Conservation (phyloP, 2,797 vertebrate species). For the Eulemur coronatus region DNA sequence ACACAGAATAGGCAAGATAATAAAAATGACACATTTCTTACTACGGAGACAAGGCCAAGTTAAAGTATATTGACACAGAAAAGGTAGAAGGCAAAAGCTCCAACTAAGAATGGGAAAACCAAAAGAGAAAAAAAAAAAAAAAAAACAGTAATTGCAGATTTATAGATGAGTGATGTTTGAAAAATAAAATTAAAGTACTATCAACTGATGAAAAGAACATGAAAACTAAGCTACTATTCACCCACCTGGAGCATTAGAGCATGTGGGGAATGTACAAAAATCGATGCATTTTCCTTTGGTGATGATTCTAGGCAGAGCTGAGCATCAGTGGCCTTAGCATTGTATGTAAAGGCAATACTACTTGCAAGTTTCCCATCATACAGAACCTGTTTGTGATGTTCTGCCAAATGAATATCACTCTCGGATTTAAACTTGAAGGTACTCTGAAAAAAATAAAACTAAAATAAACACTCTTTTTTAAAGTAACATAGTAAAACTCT, state of each 20-base stretch:
- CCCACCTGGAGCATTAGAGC: conserved; percentile 97
- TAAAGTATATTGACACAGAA: background rate
- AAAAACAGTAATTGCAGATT: background rate
- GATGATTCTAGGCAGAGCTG: conserved; percentile 97
- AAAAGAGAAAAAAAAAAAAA: background rate
- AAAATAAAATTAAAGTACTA: background rate
- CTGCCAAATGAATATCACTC: conserved; percentile 97
- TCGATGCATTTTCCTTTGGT: conserved; percentile 96
- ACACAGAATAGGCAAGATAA: background rate
- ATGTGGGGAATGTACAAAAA: conserved; percentile 97
- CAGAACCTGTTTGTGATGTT: conserved; percentile 97
- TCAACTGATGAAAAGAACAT: background rate
- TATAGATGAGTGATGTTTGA: background rate
- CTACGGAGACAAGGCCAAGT: background rate
- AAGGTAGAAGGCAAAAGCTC: background rate
- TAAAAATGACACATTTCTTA: background rate
- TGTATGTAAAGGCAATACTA: conserved; percentile 97
- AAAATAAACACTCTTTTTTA: conserved; percentile 22
- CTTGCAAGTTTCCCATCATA: conserved; percentile 97
- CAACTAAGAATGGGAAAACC: background rate
- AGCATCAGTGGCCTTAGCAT: conserved; percentile 96
- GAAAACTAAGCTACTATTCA: background rate
- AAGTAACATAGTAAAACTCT: background rate
- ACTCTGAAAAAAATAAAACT: conserved; percentile 87
- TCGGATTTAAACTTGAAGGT: conserved; percentile 99